Evolutionary conservation across 2,888 invertebrate genomes (phyloP).

Genomic region (Drosophila falleni): DNA sequence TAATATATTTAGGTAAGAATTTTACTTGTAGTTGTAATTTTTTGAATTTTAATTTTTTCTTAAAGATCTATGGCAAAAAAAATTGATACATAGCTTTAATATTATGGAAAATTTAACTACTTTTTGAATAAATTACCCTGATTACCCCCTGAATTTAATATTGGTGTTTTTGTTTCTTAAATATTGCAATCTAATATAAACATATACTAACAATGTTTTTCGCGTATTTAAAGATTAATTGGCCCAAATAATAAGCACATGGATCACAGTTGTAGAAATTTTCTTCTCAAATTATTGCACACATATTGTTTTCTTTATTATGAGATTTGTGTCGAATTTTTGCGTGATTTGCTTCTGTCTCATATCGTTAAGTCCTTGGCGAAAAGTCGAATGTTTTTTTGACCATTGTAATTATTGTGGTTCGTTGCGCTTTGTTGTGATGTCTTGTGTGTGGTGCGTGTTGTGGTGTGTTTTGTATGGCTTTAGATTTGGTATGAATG

Average conservation of each 20-base stretch:
- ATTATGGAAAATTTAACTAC: background rate
- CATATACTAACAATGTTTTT: background rate
- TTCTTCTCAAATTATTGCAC: background rate
- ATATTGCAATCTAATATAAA: background rate
- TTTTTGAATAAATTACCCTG: background rate
- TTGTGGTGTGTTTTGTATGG: slow-evolving; percentile 11
- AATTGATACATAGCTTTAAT: no score
- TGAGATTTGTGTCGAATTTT: slow-evolving; percentile 29
- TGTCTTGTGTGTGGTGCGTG: slow-evolving; percentile 24
- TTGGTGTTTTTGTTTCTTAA: background rate
- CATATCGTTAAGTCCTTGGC: slow-evolving; percentile 45
- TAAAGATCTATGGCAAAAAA: no score
- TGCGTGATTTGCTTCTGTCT: slow-evolving; percentile 54
- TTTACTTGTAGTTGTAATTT: no score
- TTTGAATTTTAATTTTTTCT: no score
- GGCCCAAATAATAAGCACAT: background rate
- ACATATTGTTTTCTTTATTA: slow-evolving; percentile 24
- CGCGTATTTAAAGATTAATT: background rate
- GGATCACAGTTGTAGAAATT: background rate
- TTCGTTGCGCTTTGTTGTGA: slow-evolving; percentile 51
- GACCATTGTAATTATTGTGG: slow-evolving; percentile 63
- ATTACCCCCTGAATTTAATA: background rate
- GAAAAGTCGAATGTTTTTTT: slow-evolving; percentile 35
- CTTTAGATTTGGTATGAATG: slow-evolving; percentile 47
- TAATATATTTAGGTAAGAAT: no score